These are phyloP conservation scores for Nesidiocoris tenuis DNA, from an alignment of 2,888 invertebrate genomes.

Conservation along the genomic window DNA sequence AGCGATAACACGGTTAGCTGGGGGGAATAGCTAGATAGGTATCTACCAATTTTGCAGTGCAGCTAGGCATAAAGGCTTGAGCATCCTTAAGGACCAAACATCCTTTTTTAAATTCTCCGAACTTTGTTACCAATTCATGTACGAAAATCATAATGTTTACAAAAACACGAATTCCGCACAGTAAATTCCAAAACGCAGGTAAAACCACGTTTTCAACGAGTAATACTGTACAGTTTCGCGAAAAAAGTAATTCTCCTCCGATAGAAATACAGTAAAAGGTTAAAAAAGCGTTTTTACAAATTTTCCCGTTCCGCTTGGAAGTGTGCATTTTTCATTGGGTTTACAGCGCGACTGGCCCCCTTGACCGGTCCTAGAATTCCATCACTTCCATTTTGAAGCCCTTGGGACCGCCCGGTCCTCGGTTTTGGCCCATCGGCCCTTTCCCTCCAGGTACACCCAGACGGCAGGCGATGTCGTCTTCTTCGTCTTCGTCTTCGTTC, in stretches of 20 bases:
- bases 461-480: slow-evolving; percentile 50
- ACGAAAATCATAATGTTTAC: too few relatives aligned
- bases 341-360: slow-evolving; percentile 43
- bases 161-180: neutral
- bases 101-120: too few relatives aligned
- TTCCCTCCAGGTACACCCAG: slow-evolving; percentile 51
- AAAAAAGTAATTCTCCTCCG: neutral
- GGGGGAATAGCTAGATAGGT: too few relatives aligned
- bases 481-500: slow-evolving; percentile 55
- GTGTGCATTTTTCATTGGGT: neutral
- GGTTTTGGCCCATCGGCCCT: slow-evolving; percentile 49
- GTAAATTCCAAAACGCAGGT: neutral
- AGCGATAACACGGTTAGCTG: too few relatives aligned
- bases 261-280: neutral
- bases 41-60: too few relatives aligned
- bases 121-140: too few relatives aligned
- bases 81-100: too few relatives aligned
- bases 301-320: neutral
- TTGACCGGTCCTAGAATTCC: slow-evolving; percentile 47
- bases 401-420: slow-evolving; percentile 53
- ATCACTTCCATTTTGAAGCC: slow-evolving; percentile 61
- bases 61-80: too few relatives aligned
- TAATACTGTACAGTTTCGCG: neutral
- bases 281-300: neutral
- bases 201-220: neutral